Conservation (phyloP, 2,113 vertebrate genomes). For the Lepus europaeus region DNA sequence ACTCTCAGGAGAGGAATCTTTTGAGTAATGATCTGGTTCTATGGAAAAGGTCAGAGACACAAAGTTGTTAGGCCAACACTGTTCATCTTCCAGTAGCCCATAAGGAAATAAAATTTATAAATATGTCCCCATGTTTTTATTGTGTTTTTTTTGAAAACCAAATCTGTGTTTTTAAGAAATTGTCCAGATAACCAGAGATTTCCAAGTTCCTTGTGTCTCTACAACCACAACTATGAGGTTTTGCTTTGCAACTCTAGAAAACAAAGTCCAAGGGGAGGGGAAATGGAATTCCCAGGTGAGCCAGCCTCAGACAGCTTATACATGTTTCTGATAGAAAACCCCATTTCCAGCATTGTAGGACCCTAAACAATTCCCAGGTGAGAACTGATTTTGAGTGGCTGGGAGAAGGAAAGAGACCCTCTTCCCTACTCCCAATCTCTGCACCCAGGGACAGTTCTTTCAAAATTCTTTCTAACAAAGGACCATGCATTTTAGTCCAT, state of each 20-base stretch:
- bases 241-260: neutral
- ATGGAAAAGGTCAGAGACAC: neutral
- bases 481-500: slow-evolving; percentile 16
- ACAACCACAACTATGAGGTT: neutral
- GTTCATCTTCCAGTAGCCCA: neutral
- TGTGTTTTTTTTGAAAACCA: slow-evolving; percentile 19
- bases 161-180: slow-evolving; percentile 14
- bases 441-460: neutral
- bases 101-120: slow-evolving; percentile 26
- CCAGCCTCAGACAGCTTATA: neutral
- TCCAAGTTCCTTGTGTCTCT: neutral
- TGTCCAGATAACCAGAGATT: neutral
- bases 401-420: neutral
- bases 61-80: neutral
- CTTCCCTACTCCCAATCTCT: neutral
- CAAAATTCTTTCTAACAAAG: slow-evolving; percentile 26
- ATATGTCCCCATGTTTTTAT: neutral
- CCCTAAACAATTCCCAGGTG: neutral
- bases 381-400: neutral
- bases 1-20: slow-evolving; percentile 30
- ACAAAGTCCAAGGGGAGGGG: neutral
- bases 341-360: neutral
- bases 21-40: neutral
- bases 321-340: neutral
- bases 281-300: neutral